Evolutionary conservation across 2,797 vertebrate species (phyloP), one percentile per base, ranked within the genome.

Genomic region (Remorina albescens): DNA sequence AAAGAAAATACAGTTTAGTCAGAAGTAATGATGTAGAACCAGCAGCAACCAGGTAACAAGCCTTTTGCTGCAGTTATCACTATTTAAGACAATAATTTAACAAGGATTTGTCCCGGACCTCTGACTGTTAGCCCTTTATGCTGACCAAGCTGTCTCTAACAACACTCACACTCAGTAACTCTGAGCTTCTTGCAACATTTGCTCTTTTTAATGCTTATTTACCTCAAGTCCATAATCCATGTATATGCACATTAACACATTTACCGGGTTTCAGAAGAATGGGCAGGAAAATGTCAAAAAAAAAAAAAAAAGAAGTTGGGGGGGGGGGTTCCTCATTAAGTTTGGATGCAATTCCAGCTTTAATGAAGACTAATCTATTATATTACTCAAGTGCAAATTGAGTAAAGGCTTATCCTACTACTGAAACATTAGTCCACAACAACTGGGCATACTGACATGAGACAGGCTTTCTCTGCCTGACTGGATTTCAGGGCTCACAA

Each of bases 401-500:
- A 71, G 42, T 55, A 71, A 66, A 80, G 68, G 47, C 70, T 41
- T 64, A 49, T 75, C 59, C 62, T 16, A 6, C 61, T 5, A 9
- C 41, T 75, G 80, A 81, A 85, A 81, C 80, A 47, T 64, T 64
- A 85, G 16, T 58, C 73, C 66, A 54, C 23, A 64, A 37, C 67
- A 64, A 62, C 8, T 21, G 47, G 10, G 21, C 25, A 11, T 2
- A 56, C 19, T 34, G 21, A 50, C 56, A 57, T 0, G 60, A 75
- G 73, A 61, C 3, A 8, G n/a, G 41, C 25, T 30, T 19, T 66
- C 56, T 53, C 25, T 28, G 65, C 74, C 60, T 64, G 80, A 86
- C 76, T 85, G 74, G 60, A 64, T 82, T 89, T 82, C 83, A 89
- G 47, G 42, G 70, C 66, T 54, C n/a, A 1, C 41, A 23, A 62